Evolutionary conservation across 1,140 invertebrate genomes (phyloP), one percentile per base, ranked within the genome.

Genomic region (Drosophila kepulauana): DNA sequence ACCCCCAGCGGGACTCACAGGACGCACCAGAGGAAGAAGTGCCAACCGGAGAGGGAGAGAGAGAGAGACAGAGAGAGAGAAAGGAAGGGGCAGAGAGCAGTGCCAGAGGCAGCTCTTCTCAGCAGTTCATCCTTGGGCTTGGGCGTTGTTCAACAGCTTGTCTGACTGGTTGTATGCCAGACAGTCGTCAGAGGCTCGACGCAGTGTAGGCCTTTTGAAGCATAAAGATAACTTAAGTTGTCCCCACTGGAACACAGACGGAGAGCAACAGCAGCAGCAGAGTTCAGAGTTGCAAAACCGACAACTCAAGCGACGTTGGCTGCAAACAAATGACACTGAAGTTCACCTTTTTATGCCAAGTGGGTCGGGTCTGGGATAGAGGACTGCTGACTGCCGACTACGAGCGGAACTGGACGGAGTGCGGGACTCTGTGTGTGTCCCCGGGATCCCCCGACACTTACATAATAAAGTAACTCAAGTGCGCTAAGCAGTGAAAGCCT

Each of bases 151-250:
- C 65, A 80, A 80, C 78, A 80, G 78, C 75, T 68, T 78, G 69
- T 78, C 75, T 76, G 77, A 51, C 72, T 75, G 57, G 49, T 25
- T 25, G 20, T 48, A 15, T 74, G 71, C 58, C 63, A 66, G 70
- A 73, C 69, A 75, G 64, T 69, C 54, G 67, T 71, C 61, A 69
- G 71, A 56, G 28, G 69, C 45, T 63, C 48, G 33, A 41, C 61
- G 49, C 73, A 46, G 74, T 58, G 67, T 72, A 80, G 78, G 78
- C 78, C 75, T 80, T 80, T 78, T 78, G 71, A 78, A 67, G 75
- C 78, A 80, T 78, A 80, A 80, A 80, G 78, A 80, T 78, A 78
- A 80, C 78, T 80, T 80, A 78, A 80, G 78, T 78, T 75, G 71
- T 75, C 71, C 75, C 78, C 75, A 65, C 75, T 58, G 70, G 75